These are phyloP conservation scores for Yponomeuta plumbellus DNA, from an alignment of 2,888 invertebrate genomes.

Conservation along the genomic window DNA sequence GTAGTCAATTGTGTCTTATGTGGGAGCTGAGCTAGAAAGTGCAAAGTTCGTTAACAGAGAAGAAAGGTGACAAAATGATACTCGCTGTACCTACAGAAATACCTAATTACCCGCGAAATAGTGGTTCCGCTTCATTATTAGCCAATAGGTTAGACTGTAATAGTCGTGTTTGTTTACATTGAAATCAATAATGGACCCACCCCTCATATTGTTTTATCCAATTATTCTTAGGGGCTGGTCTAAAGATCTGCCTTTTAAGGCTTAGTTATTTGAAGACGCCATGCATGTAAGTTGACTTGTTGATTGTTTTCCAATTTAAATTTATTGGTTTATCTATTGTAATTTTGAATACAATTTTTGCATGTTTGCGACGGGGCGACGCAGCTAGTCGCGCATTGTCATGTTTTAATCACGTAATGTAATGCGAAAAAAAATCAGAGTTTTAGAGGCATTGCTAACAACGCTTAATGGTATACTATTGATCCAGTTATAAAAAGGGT, in stretches of 20 bases:
- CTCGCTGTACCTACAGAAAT: too few relatives aligned
- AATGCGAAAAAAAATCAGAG: conserved; percentile 57
- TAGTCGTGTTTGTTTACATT: not conserved
- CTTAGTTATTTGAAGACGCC: too few relatives aligned
- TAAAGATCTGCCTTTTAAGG: too few relatives aligned
- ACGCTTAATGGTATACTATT: conserved; percentile 65
- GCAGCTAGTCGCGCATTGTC: conserved; percentile 38
- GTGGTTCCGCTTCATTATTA: too few relatives aligned
- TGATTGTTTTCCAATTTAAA: not conserved
- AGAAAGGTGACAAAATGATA: not conserved
- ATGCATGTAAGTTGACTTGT: not conserved
- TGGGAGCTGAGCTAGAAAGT: not conserved
- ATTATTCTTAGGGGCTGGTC: too few relatives aligned
- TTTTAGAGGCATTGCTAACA: conserved; percentile 52
- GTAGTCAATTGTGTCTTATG: not conserved
- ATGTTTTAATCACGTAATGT: conserved; percentile 46
- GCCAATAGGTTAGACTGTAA: not conserved
- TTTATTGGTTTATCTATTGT: conserved; percentile 5
- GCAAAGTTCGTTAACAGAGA: not conserved
- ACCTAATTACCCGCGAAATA: too few relatives aligned
- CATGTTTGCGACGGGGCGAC: conserved; percentile 55
- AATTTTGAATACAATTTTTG: conserved; percentile 40
- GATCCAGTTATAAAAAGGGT: conserved; percentile 65
- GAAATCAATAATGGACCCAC: not conserved
- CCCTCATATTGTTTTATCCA: too few relatives aligned